These are phyloP conservation scores for Oscheius sp. DNA, from an alignment of 2,888 invertebrate genomes.

Conservation along the genomic window DNA sequence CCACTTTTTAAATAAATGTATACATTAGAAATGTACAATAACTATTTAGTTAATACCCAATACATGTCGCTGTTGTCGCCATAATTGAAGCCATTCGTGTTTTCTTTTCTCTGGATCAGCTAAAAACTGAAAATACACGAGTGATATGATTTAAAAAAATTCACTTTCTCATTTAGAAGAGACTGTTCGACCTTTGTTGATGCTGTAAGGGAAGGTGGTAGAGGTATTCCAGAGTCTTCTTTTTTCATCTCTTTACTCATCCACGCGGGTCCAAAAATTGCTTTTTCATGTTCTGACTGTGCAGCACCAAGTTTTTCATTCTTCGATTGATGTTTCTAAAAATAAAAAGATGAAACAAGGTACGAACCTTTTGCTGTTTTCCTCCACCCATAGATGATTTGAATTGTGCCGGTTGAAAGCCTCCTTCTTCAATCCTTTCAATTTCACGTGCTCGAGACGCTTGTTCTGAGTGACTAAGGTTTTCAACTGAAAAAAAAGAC, in stretches of 20 bases:
- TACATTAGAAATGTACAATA: background rate
- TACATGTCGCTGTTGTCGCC: slow-evolving; percentile 3
- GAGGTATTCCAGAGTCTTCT: background rate
- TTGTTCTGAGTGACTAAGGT: slow-evolving; percentile 9
- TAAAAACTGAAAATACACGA: background rate
- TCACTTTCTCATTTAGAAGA: background rate
- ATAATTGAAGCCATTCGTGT: background rate
- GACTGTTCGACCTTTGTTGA: background rate
- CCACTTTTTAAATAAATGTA: no score
- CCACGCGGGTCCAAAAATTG: slow-evolving; percentile 28
- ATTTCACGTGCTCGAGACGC: slow-evolving; percentile 19
- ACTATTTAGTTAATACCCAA: background rate
- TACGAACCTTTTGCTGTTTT: background rate
- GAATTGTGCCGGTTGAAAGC: slow-evolving; percentile 21
- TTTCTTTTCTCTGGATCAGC: background rate
- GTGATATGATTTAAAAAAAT: background rate
- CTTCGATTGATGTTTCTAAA: slow-evolving; percentile 20
- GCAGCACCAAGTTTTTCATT: slow-evolving; percentile 1
- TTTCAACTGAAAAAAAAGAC: background rate
- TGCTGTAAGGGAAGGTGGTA: background rate
- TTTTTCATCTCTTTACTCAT: slow-evolving; percentile 15
- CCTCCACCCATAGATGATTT: slow-evolving; percentile 7
- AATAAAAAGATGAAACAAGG: background rate
- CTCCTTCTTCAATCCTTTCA: slow-evolving; percentile 26
- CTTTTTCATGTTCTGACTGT: slow-evolving; percentile 19